Conservation (phyloP, 1,140 invertebrate genomes). For the Eumaeus atala region DNA sequence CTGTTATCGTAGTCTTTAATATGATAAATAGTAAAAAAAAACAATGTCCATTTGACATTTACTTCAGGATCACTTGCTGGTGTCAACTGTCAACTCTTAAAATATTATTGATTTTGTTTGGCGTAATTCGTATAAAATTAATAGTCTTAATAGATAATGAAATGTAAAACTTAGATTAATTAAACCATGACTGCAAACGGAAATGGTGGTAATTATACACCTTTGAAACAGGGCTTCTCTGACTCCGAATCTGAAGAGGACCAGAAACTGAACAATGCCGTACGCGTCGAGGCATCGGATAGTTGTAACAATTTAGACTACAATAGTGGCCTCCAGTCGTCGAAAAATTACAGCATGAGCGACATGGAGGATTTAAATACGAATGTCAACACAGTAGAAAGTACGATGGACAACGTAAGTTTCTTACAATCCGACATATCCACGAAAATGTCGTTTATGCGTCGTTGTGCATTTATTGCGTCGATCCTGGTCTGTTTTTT, state of each 20-base stretch:
- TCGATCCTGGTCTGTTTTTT: slow-evolving; percentile 82
- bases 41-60: too few relatives aligned
- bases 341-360: slow-evolving; percentile 62
- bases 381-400: slow-evolving; percentile 72
- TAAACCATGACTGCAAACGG: slow-evolving; percentile 63
- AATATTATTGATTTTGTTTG: not conserved
- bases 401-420: slow-evolving; percentile 72
- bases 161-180: slow-evolving; percentile 17
- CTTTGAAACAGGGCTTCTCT: slow-evolving; percentile 81
- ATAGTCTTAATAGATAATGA: not conserved
- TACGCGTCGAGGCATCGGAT: slow-evolving; percentile 41
- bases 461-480: slow-evolving; percentile 78
- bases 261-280: slow-evolving; percentile 50
- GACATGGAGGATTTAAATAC: slow-evolving; percentile 67
- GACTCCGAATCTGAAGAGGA: slow-evolving; percentile 85
- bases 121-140: not conserved
- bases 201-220: slow-evolving; percentile 78
- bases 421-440: slow-evolving; percentile 72
- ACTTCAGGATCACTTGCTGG: not conserved
- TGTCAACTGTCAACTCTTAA: slow-evolving; percentile 1
- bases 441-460: slow-evolving; percentile 77
- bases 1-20: too few relatives aligned
- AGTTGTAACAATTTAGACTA: slow-evolving; percentile 76
- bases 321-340: slow-evolving; percentile 64
- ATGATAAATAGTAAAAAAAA: too few relatives aligned